Conservation (phyloP, 2,888 invertebrate genomes). For the Rhamphomyia laevipes region DNA sequence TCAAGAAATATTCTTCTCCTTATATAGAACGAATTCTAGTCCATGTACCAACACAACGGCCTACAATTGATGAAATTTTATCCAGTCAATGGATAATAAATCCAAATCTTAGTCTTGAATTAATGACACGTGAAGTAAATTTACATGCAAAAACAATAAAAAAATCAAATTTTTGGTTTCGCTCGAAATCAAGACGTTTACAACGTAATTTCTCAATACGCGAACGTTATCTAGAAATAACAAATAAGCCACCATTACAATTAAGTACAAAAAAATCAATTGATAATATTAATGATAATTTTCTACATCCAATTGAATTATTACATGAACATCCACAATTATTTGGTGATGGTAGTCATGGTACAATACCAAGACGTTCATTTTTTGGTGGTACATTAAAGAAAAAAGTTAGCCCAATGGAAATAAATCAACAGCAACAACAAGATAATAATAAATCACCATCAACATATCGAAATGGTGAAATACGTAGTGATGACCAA, state of each 20-base stretch:
- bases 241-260: constrained; percentile 32
- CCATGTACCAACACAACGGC: constrained; percentile 39
- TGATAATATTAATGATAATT: constrained; percentile 33
- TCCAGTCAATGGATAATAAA: constrained; percentile 44
- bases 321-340: constrained; percentile 10
- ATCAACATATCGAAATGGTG: constrained; percentile 21
- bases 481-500: constrained; percentile 18
- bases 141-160: constrained; percentile 29
- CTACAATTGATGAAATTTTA: constrained; percentile 39
- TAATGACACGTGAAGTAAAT: constrained; percentile 35
- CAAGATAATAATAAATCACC: constrained; percentile 24
- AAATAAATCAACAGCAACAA: constrained; percentile 29
- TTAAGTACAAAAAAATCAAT: constrained; percentile 36
- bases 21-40: constrained; percentile 40
- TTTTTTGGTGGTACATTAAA: constrained; percentile 34
- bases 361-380: constrained; percentile 24
- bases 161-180: constrained; percentile 33
- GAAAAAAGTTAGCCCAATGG: constrained; percentile 36
- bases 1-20: background rate
- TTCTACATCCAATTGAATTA: constrained; percentile 30
- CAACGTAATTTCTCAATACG: constrained; percentile 31
- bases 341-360: constrained; percentile 19
- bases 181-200: constrained; percentile 31
- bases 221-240: constrained; percentile 32
- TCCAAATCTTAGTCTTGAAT: constrained; percentile 31